Percentiles rank a stretch among this genome's conserved stretches.
phyloP scores from a whole-genome alignment of 2,888 invertebrate genomes.

The Nephrotoma flavescens region DNA sequence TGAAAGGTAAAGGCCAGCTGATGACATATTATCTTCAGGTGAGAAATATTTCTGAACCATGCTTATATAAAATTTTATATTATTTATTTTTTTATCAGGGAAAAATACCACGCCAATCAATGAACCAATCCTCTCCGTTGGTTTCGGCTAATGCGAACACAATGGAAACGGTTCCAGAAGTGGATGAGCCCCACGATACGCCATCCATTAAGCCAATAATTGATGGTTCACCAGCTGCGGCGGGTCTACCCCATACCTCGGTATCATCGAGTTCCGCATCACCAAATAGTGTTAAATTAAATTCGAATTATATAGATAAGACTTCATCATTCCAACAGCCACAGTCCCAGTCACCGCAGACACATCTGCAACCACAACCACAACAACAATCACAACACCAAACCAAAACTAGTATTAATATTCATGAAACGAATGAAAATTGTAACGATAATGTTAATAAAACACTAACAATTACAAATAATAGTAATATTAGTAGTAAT shows the following conservation, averaged over 20 bases:
- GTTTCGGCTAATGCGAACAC: constrained; percentile 15
- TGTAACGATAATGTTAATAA: neutral
- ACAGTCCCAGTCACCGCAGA: neutral
- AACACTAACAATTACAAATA: constrained; percentile 6
- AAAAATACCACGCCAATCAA: constrained; percentile 9
- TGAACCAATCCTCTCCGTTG: constrained; percentile 14
- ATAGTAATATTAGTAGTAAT: neutral
- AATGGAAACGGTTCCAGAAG: constrained; percentile 32
- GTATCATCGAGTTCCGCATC: constrained; percentile 9
- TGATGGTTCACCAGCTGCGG: constrained; percentile 2
- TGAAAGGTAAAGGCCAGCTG: constrained; percentile 93
- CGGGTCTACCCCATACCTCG: neutral
- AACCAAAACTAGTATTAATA: neutral
- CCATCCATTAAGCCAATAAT: constrained; percentile 9
- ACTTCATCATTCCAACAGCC: neutral
- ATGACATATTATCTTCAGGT: constrained; percentile 85
- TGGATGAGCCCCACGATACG: constrained; percentile 31
- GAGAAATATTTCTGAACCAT: constrained; percentile 18
- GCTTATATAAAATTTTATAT: neutral
- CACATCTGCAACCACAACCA: neutral
- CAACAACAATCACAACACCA: neutral
- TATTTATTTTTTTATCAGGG: constrained; percentile 7
- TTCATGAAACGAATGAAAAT: neutral
- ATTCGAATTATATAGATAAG: constrained; percentile 10
- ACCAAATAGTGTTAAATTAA: constrained; percentile 11